These are phyloP conservation scores for Chondrilla cf. caribensis DNA, from an alignment of 37 sponge, comb jelly and placozoan species.

Conservation along the genomic window DNA sequence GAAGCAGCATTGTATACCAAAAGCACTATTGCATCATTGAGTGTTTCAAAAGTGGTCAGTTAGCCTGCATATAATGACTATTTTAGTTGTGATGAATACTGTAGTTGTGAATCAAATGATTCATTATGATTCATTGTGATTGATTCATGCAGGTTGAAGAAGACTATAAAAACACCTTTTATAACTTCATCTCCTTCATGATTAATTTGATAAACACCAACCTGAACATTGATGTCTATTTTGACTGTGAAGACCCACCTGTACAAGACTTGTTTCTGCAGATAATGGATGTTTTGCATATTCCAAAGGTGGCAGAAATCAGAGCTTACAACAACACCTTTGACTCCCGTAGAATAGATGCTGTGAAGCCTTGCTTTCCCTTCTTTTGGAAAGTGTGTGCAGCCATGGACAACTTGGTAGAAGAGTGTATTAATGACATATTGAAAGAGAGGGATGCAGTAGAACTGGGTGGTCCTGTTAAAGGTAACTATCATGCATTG, in stretches of 20 bases:
- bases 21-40: slow-evolving; percentile 55
- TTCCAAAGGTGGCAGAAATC: slow-evolving; percentile 60
- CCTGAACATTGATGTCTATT: slow-evolving; percentile 69
- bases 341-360: not conserved
- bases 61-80: too few species aligned
- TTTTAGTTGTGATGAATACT: not conserved
- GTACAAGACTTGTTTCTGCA: slow-evolving; percentile 43
- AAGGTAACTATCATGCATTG: not conserved
- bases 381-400: slow-evolving; percentile 51
- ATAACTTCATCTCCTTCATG: slow-evolving; percentile 75
- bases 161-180: slow-evolving; percentile 58
- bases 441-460: not conserved
- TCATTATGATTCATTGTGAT: too few species aligned
- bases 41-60: slow-evolving; percentile 59
- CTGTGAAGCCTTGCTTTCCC: slow-evolving; percentile 39
- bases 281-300: slow-evolving; percentile 39
- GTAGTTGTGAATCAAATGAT: too few species aligned
- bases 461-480: too few species aligned
- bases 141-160: slow-evolving; percentile 38
- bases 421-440: slow-evolving; percentile 41
- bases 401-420: slow-evolving; percentile 47
- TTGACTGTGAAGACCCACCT: slow-evolving; percentile 20
- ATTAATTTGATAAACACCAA: slow-evolving; percentile 57
- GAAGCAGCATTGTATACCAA: slow-evolving; percentile 55
- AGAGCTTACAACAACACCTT: slow-evolving; percentile 28